These are phyloP conservation scores for Hyalella azteca DNA, from an alignment of 2,888 invertebrate genomes.

Conservation along the genomic window DNA sequence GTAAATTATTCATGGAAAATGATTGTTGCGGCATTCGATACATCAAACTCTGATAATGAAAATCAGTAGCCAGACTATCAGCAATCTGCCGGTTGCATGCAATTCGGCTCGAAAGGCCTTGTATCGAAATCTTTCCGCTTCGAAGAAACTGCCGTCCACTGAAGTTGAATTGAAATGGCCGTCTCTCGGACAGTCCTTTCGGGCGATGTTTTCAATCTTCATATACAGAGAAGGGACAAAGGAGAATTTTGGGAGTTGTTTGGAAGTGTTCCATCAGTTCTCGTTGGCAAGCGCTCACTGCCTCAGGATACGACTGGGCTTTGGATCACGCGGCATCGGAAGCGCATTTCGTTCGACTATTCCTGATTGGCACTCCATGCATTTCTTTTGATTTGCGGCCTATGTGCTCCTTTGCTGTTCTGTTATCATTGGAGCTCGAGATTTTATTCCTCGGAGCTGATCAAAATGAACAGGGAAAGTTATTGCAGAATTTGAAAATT, in stretches of 20 bases:
- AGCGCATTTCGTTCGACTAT: neutral
- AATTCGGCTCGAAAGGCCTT: too few relatives aligned
- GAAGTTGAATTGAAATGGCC: slow-evolving; percentile 18
- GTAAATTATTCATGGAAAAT: too few relatives aligned
- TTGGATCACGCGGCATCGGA: neutral
- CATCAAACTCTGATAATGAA: too few relatives aligned
- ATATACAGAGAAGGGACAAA: slow-evolving; percentile 9
- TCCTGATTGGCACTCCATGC: neutral
- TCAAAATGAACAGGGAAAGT: too few relatives aligned
- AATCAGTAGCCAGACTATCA: too few relatives aligned
- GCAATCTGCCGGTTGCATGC: too few relatives aligned
- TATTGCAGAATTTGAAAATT: too few relatives aligned
- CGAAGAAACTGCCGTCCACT: slow-evolving; percentile 11
- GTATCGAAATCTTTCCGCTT: neutral
- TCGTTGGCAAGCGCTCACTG: slow-evolving; percentile 25
- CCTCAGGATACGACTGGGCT: neutral
- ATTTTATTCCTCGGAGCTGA: too few relatives aligned
- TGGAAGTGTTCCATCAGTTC: slow-evolving; percentile 35
- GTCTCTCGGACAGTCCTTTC: slow-evolving; percentile 3
- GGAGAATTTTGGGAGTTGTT: slow-evolving; percentile 23
- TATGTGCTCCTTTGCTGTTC: too few relatives aligned
- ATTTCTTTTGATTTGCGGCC: slow-evolving; percentile 23
- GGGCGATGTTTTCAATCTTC: slow-evolving; percentile 8
- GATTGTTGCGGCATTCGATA: too few relatives aligned
- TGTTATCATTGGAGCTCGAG: too few relatives aligned